A percentile compares a stretch with the other conserved stretches of the same genome.
Conservation (phyloP, 2,113 vertebrate genomes). For the Sapayoa aenigma region DNA sequence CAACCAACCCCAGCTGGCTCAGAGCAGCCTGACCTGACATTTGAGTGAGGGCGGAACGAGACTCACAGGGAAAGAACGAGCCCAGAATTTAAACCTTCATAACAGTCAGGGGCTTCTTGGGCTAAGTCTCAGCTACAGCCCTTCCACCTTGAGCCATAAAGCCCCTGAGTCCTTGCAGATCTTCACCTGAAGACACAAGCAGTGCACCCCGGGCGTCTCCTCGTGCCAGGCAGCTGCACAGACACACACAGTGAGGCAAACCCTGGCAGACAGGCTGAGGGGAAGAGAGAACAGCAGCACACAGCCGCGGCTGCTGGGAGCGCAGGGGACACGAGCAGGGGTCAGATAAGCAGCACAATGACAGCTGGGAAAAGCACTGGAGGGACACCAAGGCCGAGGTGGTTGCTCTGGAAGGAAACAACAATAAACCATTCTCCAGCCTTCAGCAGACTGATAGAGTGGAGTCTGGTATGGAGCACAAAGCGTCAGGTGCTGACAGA, state of each 20-base stretch:
- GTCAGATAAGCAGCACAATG: not conserved
- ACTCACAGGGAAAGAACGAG: not conserved
- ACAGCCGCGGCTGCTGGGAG: fast-evolving
- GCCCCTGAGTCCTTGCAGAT: not conserved
- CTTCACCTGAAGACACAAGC: not conserved
- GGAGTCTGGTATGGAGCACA: not conserved
- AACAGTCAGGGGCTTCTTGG: not conserved
- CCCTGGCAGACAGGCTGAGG: not conserved
- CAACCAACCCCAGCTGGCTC: not conserved
- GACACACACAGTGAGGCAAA: fast-evolving
- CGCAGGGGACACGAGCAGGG: fast-evolving
- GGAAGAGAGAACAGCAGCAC: not conserved
- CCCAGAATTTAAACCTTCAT: not conserved
- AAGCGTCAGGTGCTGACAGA: not conserved
- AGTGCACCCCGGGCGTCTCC: not conserved
- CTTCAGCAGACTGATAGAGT: not conserved
- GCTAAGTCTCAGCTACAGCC: not conserved
- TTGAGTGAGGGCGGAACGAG: not conserved
- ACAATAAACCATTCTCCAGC: not conserved
- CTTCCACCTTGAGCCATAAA: not conserved
- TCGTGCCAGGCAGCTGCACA: not conserved
- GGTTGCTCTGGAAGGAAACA: not conserved
- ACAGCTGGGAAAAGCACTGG: not conserved
- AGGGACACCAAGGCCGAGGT: not conserved
- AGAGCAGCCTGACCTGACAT: not conserved